Conservation (phyloP, 1,140 invertebrate genomes). For the Lepidurus couesii region DNA sequence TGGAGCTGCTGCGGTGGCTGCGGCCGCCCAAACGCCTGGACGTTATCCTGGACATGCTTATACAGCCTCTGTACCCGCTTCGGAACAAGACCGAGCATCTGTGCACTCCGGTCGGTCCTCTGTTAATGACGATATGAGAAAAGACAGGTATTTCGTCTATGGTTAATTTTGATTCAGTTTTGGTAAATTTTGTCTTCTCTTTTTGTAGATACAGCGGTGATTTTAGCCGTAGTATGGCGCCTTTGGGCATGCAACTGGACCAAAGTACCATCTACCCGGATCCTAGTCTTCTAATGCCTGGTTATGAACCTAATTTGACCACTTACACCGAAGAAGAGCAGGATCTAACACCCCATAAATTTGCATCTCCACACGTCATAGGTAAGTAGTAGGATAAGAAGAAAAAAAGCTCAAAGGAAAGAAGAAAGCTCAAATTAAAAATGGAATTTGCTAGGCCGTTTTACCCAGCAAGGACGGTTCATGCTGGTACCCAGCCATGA, state of each 20-base stretch:
- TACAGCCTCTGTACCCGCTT: conserved; percentile 11
- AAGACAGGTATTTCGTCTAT: conserved; percentile 57
- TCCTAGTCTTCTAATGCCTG: conserved; percentile 34
- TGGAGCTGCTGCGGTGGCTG: conserved; percentile 38
- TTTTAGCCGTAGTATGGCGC: conserved; percentile 37
- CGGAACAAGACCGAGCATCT: conserved; percentile 50
- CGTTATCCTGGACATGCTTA: conserved; percentile 47
- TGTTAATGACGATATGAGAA: conserved; percentile 56
- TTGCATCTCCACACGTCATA: conserved; percentile 62
- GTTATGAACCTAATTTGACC: conserved; percentile 13
- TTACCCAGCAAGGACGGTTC: conserved; percentile 61
- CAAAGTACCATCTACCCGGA: conserved; percentile 35
- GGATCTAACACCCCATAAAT: conserved; percentile 72
- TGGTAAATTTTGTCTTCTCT: not conserved
- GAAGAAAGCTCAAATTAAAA: not conserved
- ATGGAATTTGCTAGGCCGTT: conserved; percentile 44
- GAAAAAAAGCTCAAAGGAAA: not conserved
- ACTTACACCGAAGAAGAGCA: conserved; percentile 46
- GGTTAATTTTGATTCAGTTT: not conserved
- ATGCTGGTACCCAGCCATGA: conserved; percentile 63
- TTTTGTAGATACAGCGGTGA: not conserved
- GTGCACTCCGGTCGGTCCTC: conserved; percentile 76
- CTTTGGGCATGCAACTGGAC: conserved; percentile 36
- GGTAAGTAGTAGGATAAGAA: not conserved
- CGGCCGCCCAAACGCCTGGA: conserved; percentile 26